Conservation (phyloP, 2,797 vertebrate genomes). For the Bufotes viridis region DNA sequence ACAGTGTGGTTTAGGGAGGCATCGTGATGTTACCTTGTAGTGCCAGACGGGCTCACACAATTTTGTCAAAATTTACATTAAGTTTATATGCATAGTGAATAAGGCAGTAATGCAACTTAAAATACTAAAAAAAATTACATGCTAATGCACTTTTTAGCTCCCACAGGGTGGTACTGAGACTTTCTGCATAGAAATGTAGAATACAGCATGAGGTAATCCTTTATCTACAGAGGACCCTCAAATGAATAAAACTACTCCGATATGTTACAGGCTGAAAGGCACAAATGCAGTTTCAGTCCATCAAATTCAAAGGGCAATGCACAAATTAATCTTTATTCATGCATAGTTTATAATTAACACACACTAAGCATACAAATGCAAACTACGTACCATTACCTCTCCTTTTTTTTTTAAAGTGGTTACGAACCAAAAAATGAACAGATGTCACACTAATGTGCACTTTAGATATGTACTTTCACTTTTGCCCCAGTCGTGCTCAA, state of each 20-base stretch:
- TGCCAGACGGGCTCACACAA: no score
- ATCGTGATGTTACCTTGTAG: no score
- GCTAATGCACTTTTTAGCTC: no score
- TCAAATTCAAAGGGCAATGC: neutral
- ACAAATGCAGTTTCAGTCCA: conserved; percentile 19
- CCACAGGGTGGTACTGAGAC: no score
- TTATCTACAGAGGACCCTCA: neutral
- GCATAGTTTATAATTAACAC: conserved; percentile 49
- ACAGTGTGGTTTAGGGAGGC: no score
- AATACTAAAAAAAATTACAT: no score
- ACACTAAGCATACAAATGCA: neutral
- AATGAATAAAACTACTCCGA: neutral
- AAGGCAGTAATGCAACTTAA: no score
- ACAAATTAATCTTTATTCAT: conserved; percentile 13
- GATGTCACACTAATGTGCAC: neutral
- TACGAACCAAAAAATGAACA: conserved; percentile 16
- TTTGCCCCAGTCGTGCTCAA: neutral
- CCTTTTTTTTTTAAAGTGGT: neutral
- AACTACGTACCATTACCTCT: neutral
- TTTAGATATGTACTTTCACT: neutral
- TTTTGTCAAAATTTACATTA: no score
- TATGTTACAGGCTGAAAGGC: conserved; percentile 10
- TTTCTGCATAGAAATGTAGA: neutral
- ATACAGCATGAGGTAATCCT: neutral
- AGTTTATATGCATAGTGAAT: no score